Base-by-base conservation (phyloP, 2,797 vertebrate genomes). In the Dromococcyx pavoninus region DNA sequence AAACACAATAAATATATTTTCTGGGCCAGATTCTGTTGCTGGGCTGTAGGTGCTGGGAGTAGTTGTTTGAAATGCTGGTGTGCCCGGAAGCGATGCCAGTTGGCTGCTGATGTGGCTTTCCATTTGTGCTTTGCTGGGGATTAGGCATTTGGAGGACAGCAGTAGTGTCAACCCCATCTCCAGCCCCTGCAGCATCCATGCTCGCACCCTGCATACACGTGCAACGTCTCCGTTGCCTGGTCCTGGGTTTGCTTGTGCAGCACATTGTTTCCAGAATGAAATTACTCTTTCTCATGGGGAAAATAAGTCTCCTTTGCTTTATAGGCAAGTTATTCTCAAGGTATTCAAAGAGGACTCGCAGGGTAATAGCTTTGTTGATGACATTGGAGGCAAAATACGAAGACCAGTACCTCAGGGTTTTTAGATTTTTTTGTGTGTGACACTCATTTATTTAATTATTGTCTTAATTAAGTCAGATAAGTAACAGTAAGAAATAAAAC, bases 171-270 rank as follows among this genome's bases (percentile, higher is more conserved):
- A 1, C 7, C 48, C 23, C 61, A n/a, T n/a, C 58, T 23, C 57
- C 16, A 5, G 21, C 57, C 83, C 83, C 74, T 54, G 74, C 60
- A 69, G 62, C 56, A 33, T 65, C 74, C 4, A 2, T 30, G 58
- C 64, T 79, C 37, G 54, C 2, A 0, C 50, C n/a, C 58, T 0
- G 0, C 66, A 1, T 30, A 13, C 2, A 14, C 18, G 16, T 1
- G 0, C 37, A 69, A 54, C 61, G 39, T 41, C 79, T 69, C 44
- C 54, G 10, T 27, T 1, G 1, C 48, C 37, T 10, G 5, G 4
- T 35, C 56, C 79, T 81, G 79, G 32, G 11, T 43, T 80, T 78
- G 24, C 80, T 77, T 81, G n/a, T 56, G 54, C 66, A 58, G 86
- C 66, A n/a, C 46, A 4, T 79, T 58, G 60, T 71, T 82, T 91